Percentiles rank a stretch among this genome's conserved stretches.
phyloP scores from a whole-genome alignment of 2,113 vertebrate genomes.

The Tetrax tetrax region DNA sequence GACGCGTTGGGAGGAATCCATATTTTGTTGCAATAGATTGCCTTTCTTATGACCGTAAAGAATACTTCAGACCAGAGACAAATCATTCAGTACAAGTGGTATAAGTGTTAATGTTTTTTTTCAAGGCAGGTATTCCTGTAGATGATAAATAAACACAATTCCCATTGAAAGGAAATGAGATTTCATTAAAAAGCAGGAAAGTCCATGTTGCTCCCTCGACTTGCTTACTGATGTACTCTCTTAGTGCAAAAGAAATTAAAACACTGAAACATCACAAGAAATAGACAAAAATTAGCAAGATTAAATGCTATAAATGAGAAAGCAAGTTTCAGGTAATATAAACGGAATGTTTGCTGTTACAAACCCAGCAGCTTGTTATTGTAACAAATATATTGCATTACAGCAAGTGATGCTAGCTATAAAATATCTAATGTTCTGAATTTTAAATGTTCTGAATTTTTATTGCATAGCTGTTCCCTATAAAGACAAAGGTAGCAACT shows the following conservation, averaged over 20 bases:
- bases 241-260: neutral
- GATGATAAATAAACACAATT: neutral
- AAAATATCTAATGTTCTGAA: neutral
- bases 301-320: neutral
- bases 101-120: neutral
- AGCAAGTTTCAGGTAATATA: neutral
- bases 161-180: neutral
- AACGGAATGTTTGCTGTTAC: neutral
- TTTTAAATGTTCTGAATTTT: neutral
- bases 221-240: neutral
- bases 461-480: neutral
- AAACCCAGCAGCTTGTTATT: neutral
- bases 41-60: neutral
- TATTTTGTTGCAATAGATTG: neutral
- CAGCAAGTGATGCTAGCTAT: neutral
- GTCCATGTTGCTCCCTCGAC: neutral
- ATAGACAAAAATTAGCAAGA: neutral
- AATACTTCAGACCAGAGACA: neutral
- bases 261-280: neutral
- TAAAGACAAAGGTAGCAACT: neutral
- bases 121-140: neutral
- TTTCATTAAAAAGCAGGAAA: neutral
- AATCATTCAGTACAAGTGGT: neutral
- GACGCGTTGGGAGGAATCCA: neutral
- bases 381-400: neutral